Base-by-base conservation (phyloP, 2,113 vertebrate species). In the Ictalurus furcatus region DNA sequence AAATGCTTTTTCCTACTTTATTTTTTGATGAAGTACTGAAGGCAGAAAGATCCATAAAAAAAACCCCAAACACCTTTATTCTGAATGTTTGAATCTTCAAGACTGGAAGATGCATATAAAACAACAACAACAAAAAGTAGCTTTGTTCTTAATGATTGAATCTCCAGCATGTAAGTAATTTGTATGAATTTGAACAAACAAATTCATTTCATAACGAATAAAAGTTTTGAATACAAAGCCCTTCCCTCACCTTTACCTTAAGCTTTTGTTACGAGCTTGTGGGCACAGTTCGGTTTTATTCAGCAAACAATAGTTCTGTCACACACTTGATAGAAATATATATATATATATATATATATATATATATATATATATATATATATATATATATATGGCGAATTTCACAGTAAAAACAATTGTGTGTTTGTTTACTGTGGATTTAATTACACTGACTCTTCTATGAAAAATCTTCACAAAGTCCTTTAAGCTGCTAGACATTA, bases 401-500 rank as follows among this genome's bases (percentile, higher is more conserved):
- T 87, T 69, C 48, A 88, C 61, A 56, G 30, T 71, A 19, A 73
- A 73, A 30, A 6, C 9, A 34, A 6, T 79, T 28, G 40, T 69
- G 34, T 48, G 30, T 59, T 85, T 81, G 58, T 79, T 54, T 48
- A 83, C 37, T 69, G 12, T 7, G 61, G 78, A 89, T 88, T 86
- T 88, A 85, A 91, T 90, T 84, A 85, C 44, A 78, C 61, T 30
- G 67, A 69, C 81, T 89, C 34, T 84, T 88, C 16, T 11, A 56
- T 56, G 23, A 58, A 56, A 81, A 90, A 89, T 89, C 86, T 92
- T 76, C 52, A 88, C 37, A 48, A 88, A 87, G 67, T 79, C 56
- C 79, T 88, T 52, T 63, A 67, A 87, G 54, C 67, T 67, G 67
- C n/a, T 28, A 14, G 28, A 54, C 87, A 78, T 54, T 89, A 52